phyloP scores from a whole-genome alignment of 2,888 invertebrate species.

The Muscina levida region DNA sequence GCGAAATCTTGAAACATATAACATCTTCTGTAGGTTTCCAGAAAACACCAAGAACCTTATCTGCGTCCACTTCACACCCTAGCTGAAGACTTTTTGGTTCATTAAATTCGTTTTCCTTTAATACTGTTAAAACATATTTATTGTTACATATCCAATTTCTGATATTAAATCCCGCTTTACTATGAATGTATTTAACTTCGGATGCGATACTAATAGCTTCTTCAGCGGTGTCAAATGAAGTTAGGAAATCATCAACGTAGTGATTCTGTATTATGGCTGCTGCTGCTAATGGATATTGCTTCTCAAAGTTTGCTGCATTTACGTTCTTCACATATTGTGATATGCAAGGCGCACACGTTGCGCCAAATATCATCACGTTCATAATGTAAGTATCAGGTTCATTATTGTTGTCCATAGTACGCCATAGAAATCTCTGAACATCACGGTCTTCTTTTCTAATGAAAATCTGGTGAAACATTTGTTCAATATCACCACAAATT shows the following conservation, averaged over 20 bases:
- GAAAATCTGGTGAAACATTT: too few relatives aligned
- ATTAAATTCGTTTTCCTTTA: neutral
- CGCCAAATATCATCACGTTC: too few relatives aligned
- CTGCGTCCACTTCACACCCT: constrained; percentile 40
- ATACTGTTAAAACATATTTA: neutral
- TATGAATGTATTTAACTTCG: constrained; percentile 69
- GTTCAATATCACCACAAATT: neutral
- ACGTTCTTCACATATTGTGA: neutral
- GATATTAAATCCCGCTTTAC: constrained; percentile 46
- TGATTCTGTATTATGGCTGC: neutral
- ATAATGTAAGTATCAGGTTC: constrained; percentile 42
- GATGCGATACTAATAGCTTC: constrained; percentile 45
- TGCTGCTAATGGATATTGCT: neutral
- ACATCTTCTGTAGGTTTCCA: constrained; percentile 36
- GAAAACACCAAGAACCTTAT: constrained; percentile 41
- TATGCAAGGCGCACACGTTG: constrained; percentile 31
- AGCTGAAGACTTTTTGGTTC: neutral
- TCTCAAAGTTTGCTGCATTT: neutral
- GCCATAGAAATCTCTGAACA: constrained; percentile 6
- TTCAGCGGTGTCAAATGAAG: neutral
- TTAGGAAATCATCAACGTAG: neutral
- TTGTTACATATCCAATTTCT: too few relatives aligned
- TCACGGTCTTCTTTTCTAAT: neutral
- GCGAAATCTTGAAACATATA: constrained; percentile 49
- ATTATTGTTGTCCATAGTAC: neutral